Percentiles rank a stretch among this genome's conserved stretches.
phyloP scores from a whole-genome alignment of 2,888 invertebrate genomes.

The Isotomurus palustris region DNA sequence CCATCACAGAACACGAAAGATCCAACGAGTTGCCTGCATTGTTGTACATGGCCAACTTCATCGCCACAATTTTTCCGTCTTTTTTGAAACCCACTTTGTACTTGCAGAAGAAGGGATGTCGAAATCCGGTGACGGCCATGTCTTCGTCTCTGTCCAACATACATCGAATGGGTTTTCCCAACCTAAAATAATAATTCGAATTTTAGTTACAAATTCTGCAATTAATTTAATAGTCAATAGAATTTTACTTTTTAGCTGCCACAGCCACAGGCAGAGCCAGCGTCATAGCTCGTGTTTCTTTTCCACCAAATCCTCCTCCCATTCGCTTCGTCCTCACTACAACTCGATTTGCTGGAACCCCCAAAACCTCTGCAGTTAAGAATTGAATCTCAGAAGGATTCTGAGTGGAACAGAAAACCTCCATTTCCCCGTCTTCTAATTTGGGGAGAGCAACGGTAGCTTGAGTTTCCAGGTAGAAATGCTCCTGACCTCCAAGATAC shows the following conservation, averaged over 20 bases:
- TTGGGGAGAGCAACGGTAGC: constrained; percentile 52
- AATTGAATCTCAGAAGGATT: constrained; percentile 52
- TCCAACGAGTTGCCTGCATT: constrained; percentile 83
- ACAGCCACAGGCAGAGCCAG: constrained; percentile 70
- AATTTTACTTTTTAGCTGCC: constrained; percentile 64
- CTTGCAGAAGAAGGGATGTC: constrained; percentile 82
- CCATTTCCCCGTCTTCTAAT: constrained; percentile 76
- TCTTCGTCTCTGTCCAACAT: constrained; percentile 94
- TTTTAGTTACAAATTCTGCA: background rate
- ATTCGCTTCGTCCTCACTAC: constrained; percentile 54
- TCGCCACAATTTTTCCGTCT: constrained; percentile 69
- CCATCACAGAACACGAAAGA: constrained; percentile 56
- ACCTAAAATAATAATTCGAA: constrained; percentile 51
- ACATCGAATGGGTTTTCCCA: constrained; percentile 73
- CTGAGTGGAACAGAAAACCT: constrained; percentile 78
- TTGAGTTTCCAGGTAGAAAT: constrained; percentile 88
- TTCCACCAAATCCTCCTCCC: constrained; percentile 95
- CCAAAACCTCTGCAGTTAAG: constrained; percentile 47
- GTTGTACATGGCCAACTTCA: constrained; percentile 67
- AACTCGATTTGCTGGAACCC: constrained; percentile 50
- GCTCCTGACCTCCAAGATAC: constrained; percentile 81
- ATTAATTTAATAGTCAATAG: background rate
- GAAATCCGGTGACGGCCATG: constrained; percentile 79
- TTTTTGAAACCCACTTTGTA: constrained; percentile 78
- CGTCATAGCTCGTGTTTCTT: constrained; percentile 70